Percentiles rank a stretch among this genome's conserved stretches.
These are phyloP conservation scores for Drosophila kurseongensis DNA, from an alignment of 1,140 invertebrate genomes.

Conservation along the genomic window DNA sequence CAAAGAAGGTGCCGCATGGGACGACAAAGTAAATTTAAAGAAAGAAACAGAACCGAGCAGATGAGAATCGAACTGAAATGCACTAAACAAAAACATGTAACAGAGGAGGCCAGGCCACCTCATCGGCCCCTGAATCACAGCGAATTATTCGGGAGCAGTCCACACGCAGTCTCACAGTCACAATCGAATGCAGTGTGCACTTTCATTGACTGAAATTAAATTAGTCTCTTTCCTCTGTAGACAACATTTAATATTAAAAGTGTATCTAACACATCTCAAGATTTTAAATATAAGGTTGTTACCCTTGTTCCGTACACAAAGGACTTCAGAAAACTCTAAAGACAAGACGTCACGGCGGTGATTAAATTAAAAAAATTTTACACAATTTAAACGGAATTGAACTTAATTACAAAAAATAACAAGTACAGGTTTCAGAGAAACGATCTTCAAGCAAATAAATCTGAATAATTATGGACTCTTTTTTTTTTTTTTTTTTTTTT, in stretches of 20 bases:
- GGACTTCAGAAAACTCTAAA: not conserved
- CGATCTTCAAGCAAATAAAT: not conserved
- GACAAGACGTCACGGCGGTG: not conserved
- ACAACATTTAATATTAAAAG: too few species aligned
- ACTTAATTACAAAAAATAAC: not conserved
- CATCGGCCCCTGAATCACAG: conserved; percentile 15
- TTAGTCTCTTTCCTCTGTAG: too few species aligned
- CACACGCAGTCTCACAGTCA: not conserved
- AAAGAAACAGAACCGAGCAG: conserved; percentile 9
- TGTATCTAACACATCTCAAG: not conserved
- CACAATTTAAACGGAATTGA: not conserved
- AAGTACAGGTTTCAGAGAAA: not conserved
- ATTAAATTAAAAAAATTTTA: conserved; percentile 1
- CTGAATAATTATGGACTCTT: not conserved
- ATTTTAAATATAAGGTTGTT: not conserved
- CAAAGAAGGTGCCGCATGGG: conserved; percentile 46
- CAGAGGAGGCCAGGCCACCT: not conserved
- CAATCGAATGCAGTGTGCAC: not conserved
- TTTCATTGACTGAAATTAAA: too few species aligned
- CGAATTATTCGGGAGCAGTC: not conserved
- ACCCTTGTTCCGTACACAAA: not conserved
- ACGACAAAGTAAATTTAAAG: not conserved
- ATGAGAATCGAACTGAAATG: conserved; percentile 12
- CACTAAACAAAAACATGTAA: conserved; percentile 8
- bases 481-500: not conserved